phyloP scores from a whole-genome alignment of 2,797 vertebrate genomes.

The Cossypha polioptera region DNA sequence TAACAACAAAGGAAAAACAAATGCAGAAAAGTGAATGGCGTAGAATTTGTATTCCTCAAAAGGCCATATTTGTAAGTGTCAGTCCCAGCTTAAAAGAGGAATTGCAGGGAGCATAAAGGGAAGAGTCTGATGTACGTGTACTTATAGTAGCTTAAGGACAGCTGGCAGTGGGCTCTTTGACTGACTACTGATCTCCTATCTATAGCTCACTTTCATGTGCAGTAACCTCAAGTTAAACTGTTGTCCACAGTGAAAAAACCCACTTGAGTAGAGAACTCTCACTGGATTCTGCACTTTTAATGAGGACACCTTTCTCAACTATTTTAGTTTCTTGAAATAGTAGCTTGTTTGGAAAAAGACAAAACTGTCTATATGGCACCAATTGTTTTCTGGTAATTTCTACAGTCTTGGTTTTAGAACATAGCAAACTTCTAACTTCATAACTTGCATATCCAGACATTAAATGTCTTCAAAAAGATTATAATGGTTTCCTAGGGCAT shows the following conservation, averaged over 20 bases:
- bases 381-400: not conserved
- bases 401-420: not conserved
- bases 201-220: not conserved
- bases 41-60: not conserved
- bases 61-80: fast-evolving
- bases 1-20: not conserved
- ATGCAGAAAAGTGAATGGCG: not conserved
- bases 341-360: not conserved
- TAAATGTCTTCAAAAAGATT: not conserved
- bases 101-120: not conserved
- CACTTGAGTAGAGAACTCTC: not conserved
- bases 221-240: not conserved
- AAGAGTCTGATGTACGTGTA: not conserved
- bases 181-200: not conserved
- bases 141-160: not conserved
- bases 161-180: not conserved
- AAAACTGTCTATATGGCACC: not conserved
- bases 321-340: not conserved
- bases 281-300: not conserved
- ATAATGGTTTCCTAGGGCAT: not conserved
- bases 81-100: not conserved
- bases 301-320: not conserved
- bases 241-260: not conserved
- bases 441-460: not conserved
- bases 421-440: not conserved